Conservation (phyloP, 2,797 vertebrate genomes). For the Nannoperca australis region DNA sequence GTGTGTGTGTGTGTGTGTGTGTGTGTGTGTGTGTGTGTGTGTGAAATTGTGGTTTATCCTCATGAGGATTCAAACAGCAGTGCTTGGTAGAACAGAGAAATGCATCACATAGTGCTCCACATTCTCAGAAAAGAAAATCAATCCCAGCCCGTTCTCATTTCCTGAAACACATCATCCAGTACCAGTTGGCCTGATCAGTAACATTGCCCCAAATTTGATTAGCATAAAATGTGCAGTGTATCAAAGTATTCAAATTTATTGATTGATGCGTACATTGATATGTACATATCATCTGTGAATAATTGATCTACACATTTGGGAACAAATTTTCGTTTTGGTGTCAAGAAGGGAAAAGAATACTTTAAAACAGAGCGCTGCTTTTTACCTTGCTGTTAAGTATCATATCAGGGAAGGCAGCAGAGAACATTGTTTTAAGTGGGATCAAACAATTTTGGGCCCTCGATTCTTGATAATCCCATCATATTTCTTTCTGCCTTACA, state of each 20-base stretch:
- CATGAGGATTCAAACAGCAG: neutral
- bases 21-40: neutral
- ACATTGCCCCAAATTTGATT: conserved; percentile 1
- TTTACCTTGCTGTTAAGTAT: neutral
- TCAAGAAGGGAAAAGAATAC: neutral
- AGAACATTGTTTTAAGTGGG: conserved; percentile 9
- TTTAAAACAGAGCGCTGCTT: neutral
- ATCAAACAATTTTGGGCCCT: conserved; percentile 21
- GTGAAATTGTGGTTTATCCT: neutral
- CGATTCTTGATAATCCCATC: conserved; percentile 12
- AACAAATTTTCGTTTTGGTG: neutral
- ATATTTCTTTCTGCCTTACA: conserved; percentile 30
- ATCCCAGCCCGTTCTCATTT: neutral
- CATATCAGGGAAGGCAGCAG: conserved; percentile 6
- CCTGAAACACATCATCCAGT: neutral
- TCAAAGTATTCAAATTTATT: neutral
- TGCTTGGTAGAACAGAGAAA: conserved; percentile 5
- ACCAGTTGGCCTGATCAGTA: neutral
- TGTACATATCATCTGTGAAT: neutral
- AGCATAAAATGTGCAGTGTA: neutral
- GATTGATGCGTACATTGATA: neutral
- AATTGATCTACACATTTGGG: neutral
- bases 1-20: neutral
- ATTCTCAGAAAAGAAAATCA: conserved; percentile 16
- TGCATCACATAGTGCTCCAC: conserved; percentile 3